Base-by-base conservation (phyloP, 1,140 invertebrate genomes). In the Meloidogyne floridensis region DNA sequence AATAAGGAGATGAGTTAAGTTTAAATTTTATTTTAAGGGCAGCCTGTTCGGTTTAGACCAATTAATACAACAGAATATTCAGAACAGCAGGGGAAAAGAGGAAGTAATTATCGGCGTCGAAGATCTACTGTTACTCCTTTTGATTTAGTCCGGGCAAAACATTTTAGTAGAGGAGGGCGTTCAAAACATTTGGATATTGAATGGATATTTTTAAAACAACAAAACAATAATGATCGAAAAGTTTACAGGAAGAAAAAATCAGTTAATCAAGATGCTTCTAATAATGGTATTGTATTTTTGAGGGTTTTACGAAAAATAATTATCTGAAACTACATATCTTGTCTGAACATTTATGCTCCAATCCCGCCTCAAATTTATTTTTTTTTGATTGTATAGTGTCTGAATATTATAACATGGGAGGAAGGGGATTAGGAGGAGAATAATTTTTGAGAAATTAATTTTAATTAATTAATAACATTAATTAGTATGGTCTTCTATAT, bases 11-110 rank as follows among this genome's bases (percentile, higher is more conserved):
- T 32, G 32, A 32, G 20, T 32, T 1, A 32, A 32, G 32, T 32
- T 47, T 6, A 47, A 47, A 47, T 6, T 47, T 10, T 54, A 10
- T 65, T 65, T 65, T 7, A 2, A 65, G 59, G 59, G 59, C 92
- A 93, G 43, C 94, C 95, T 77, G 97, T 98, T 82, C 90, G 93
- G 18, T 95, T 97, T 94, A 92, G 93, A 87, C 95, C 96, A 0
- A 91, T 91, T 11, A 89, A 91, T 77, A 83, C 81, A 51, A 91
- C 89, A 3, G 87, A 89, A 83, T 84, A 80, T 51, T 43, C 18
- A 3, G 77, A 90, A 65, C 80, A 87, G 54, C 74, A 77, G 43
- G 83, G 85, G 10, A 70, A 47, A 65, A 84, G 81, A 53, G 82
- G 70, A 10, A 84, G 83, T 11, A 76, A 83, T 54, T 87, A 85